Percentiles rank a stretch among this genome's conserved stretches.
phyloP scores from a whole-genome alignment of 2,888 invertebrate genomes.

The Hipparchia semele region DNA sequence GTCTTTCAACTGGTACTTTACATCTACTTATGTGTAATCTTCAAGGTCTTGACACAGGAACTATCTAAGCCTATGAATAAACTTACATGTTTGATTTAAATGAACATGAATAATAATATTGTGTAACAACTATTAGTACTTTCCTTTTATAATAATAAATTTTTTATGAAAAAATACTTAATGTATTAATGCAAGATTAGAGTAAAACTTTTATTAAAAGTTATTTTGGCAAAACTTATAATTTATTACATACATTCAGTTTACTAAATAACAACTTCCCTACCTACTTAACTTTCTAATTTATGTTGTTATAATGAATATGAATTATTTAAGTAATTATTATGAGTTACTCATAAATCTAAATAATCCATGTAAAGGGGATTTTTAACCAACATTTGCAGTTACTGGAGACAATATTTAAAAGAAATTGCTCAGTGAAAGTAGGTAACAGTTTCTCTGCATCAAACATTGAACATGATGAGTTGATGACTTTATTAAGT shows the following conservation, averaged over 20 bases:
- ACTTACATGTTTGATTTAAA: not conserved
- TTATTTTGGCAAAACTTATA: no score
- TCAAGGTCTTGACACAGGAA: slow-evolving; percentile 6
- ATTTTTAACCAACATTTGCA: not conserved
- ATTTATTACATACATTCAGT: no score
- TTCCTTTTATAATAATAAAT: no score
- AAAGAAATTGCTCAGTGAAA: not conserved
- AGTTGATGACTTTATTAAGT: not conserved
- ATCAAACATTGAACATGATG: not conserved
- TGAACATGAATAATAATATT: no score
- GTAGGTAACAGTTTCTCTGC: not conserved
- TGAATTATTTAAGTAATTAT: no score
- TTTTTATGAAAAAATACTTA: no score
- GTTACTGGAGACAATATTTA: not conserved
- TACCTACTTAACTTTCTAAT: not conserved
- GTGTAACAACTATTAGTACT: no score
- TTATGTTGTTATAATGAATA: not conserved
- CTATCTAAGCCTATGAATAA: not conserved
- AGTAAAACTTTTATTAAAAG: no score
- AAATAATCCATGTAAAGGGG: not conserved
- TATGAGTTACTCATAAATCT: not conserved
- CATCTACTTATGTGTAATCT: not conserved
- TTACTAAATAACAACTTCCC: not conserved
- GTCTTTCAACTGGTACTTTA: slow-evolving; percentile 3
- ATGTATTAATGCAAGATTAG: no score